Evolutionary conservation across 64 coral and sea anemone species (phyloP), one percentile per base, ranked within the genome.

Genomic region (Hydrozoanthus tunicans): DNA sequence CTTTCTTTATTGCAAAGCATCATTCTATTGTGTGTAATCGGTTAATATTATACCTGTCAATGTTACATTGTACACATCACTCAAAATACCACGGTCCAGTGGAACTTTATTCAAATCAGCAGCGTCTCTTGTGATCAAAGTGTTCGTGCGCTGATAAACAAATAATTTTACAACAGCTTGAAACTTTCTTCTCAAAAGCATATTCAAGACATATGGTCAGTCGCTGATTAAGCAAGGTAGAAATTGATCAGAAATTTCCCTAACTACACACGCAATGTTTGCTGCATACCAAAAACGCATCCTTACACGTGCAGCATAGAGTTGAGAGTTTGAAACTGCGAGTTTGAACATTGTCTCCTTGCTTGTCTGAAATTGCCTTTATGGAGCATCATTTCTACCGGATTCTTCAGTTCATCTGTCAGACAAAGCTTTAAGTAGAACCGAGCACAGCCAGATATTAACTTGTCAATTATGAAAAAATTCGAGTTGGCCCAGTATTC

Each of bases 391-490:
- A 7, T 75, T 51, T 75, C 2, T 11, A 70, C 20, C 20, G 20
- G 5, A 2, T 69, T 69, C 23, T 69, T 69, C 13, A 13, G 23
- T 12, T 14, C 13, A 20, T 20, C 20, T 20, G 65, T 17, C 12
- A 69, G 14, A 12, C 3, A 69, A 69, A n/a, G 5, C 23, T 69
- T 69, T 13, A 69, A 69, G 2, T 69, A 69, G 6, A 69, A 15
- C 13, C 65, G 12, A 69, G 23, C 12, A 9, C 24, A 6, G 66
- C 66, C 15, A 20, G 66, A 69, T 76, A 52, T 76, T 81, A 25
- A 43, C 32, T 43, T n/a, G 55, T 58, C 10, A 81, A 75, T 13
- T 11, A 81, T 91, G 95, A 97, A 96, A 78, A 92, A 79, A 70
- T 79, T 72, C 57, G 81, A 96, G 15, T 43, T 85, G 54, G 62